Evolutionary conservation across 1,140 invertebrate species (phyloP).

Genomic region (Heliconius congener): DNA sequence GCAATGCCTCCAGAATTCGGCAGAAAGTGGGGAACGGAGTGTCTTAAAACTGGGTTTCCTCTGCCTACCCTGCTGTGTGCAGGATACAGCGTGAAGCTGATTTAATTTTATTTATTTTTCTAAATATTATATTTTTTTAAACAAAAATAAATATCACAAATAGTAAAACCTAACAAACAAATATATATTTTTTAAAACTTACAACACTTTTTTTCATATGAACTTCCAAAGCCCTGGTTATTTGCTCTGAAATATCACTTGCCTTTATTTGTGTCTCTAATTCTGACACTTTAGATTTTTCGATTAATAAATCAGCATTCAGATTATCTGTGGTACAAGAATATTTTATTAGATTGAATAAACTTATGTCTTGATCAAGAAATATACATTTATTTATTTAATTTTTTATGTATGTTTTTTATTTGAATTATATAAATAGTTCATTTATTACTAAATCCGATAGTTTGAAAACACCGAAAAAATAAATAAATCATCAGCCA

Average conservation of each 20-base stretch:
- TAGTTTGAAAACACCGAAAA: too few species aligned
- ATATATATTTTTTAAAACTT: background rate
- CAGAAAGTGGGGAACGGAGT: too few species aligned
- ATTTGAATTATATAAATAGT: background rate
- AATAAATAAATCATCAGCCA: too few species aligned
- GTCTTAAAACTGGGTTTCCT: too few species aligned
- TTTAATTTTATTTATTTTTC: too few species aligned
- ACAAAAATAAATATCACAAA: too few species aligned
- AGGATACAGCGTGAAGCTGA: too few species aligned
- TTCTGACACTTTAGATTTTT: conserved; percentile 53
- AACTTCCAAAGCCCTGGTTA: conserved; percentile 45
- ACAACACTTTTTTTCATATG: background rate
- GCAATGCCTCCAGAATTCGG: too few species aligned
- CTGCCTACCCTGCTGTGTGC: too few species aligned
- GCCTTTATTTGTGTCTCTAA: conserved; percentile 53
- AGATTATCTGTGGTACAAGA: background rate
- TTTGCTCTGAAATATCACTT: conserved; percentile 41
- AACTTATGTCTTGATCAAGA: background rate
- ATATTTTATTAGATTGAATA: background rate
- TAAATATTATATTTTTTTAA: too few species aligned
- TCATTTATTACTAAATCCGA: too few species aligned
- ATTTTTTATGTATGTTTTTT: background rate
- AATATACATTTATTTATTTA: background rate
- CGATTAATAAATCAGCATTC: conserved; percentile 47
- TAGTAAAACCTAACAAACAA: too few species aligned